Conservation (phyloP, 2,113 vertebrate genomes). For the Pipa parva region DNA sequence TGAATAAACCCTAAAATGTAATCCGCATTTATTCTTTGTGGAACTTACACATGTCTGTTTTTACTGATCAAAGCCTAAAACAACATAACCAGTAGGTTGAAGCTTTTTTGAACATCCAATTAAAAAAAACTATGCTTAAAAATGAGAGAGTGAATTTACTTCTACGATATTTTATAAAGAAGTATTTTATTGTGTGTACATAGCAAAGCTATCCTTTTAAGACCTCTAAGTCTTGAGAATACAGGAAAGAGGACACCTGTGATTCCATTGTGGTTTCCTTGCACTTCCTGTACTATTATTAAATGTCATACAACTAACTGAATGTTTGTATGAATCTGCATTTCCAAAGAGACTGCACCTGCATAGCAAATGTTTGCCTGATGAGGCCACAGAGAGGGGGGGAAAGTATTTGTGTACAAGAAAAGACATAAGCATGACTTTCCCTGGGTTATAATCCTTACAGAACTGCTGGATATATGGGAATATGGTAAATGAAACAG, state of each 20-base stretch:
- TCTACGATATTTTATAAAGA: too few species aligned
- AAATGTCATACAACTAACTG: slow-evolving; percentile 17
- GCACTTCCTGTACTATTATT: slow-evolving; percentile 12
- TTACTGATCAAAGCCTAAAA: too few species aligned
- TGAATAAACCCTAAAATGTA: too few species aligned
- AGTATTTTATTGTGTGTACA: too few species aligned
- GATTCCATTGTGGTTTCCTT: neutral
- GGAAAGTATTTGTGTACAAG: neutral
- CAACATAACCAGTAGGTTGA: too few species aligned
- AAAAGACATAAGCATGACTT: neutral
- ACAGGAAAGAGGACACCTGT: slow-evolving; percentile 20
- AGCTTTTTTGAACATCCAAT: too few species aligned
- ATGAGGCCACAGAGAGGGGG: neutral
- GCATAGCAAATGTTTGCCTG: slow-evolving; percentile 6
- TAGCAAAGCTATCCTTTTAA: too few species aligned
- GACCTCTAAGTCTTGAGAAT: too few species aligned
- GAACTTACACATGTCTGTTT: too few species aligned
- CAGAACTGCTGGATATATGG: neutral
- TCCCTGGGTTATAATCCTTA: neutral
- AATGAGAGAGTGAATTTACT: too few species aligned
- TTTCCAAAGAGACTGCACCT: slow-evolving; percentile 27
- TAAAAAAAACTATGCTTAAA: too few species aligned
- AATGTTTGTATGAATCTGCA: slow-evolving; percentile 11
- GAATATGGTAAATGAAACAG: neutral
- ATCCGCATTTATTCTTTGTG: too few species aligned